Conservation (phyloP, 2,113 vertebrate genomes). For the Ramphastos sulfuratus region DNA sequence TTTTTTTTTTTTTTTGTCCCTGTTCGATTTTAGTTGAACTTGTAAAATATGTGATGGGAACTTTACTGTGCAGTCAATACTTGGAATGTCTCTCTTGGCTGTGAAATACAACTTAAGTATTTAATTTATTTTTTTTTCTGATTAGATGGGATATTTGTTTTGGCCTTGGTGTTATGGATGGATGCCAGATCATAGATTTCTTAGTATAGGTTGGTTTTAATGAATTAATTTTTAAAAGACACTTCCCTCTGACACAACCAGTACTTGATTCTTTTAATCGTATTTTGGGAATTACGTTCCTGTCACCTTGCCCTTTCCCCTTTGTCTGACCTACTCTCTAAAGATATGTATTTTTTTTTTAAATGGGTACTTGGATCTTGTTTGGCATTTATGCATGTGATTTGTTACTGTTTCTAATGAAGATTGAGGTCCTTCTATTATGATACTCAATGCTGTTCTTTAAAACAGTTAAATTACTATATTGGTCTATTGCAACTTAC, state of each 20-base stretch:
- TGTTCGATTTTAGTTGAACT: neutral
- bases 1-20: neutral
- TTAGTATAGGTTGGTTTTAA: neutral
- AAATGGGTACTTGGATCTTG: neutral
- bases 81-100: neutral
- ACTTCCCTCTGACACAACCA: neutral
- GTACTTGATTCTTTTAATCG: neutral
- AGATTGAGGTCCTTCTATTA: neutral
- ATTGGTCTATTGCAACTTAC: neutral
- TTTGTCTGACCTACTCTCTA: neutral
- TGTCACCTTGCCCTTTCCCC: neutral
- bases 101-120: neutral
- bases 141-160: neutral
- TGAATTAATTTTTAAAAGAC: neutral
- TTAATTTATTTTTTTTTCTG: too few relatives aligned
- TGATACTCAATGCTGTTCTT: neutral
- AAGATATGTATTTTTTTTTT: neutral
- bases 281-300: neutral
- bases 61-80: neutral
- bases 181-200: neutral
- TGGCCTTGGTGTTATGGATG: neutral
- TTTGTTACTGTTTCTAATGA: neutral
- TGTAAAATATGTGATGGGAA: neutral
- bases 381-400: neutral
- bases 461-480: neutral